Evolutionary conservation across 2,113 vertebrate genomes (phyloP), one percentile per base, ranked within the genome.

Genomic region (Panthera leo): DNA sequence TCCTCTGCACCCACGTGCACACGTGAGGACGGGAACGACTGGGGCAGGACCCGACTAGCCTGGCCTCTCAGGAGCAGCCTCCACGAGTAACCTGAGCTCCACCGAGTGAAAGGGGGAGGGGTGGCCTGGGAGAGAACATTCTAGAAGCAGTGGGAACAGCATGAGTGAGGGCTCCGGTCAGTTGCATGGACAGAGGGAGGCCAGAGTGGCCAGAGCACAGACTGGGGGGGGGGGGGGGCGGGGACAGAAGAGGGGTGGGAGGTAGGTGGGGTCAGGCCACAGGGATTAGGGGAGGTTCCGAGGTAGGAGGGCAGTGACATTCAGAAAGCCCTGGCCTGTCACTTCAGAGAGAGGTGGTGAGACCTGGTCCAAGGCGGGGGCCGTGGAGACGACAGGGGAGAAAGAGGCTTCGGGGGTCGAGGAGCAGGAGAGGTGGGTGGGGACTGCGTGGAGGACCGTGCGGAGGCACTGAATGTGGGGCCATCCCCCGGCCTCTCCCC

Each of bases 21-120:
- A 29, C 2, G 1, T n/a, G n/a, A 39, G 7, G 1, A 8, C 0
- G 0, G 51, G 11, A 51, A 88, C 15, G 1, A 23, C 68, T 18
- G 18, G 68, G 53, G 73, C 25, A 48, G 73, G 42, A 7, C 42
- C 27, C 42, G 5, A 16, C 36, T 25, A 39, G 21, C 23, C 71
- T 73, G 21, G 36, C 71, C 71, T 73, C 71, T 0, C 1, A 6
- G 71, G 71, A 25, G 11, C 1, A 2, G 73, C 23, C 13, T 45
- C 73, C 73, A 76, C 6, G 27, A 48, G 73, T 45, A 39, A 45
- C 27, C 75, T 25, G 53, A 23, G 36, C 14, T 14, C 80, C 2
- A 13, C 1, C 12, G 31, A 13, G 14, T 8, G 67, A 68, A 58
- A 65, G 10, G 45, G 12, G 67, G 21, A 27, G 36, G 18, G 36